A percentile compares a stretch with the other conserved stretches of the same genome.
Evolutionary conservation across 2,888 invertebrate species (phyloP).

Genomic region (Drosophila cyrtoloma): DNA sequence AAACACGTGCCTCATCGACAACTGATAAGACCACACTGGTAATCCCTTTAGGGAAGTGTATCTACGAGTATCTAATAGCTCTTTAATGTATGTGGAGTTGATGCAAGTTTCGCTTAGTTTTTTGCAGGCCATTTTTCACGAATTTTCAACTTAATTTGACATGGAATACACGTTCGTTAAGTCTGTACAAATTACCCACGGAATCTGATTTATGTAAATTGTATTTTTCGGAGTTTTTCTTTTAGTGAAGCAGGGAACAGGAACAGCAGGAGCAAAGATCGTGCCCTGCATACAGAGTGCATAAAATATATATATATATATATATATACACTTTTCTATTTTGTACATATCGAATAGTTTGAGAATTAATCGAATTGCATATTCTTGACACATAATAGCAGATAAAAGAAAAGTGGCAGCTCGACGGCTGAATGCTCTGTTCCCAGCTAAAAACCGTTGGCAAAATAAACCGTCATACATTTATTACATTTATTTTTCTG

Average conservation of each 20-base stretch:
- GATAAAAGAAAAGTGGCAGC: background rate
- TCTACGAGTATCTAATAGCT: background rate
- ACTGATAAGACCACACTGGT: constrained; percentile 23
- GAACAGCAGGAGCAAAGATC: background rate
- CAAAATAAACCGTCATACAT: background rate
- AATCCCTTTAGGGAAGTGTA: constrained; percentile 8
- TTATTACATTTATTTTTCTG: background rate
- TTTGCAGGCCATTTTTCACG: constrained; percentile 11
- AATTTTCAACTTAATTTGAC: constrained; percentile 3
- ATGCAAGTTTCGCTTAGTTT: constrained; percentile 13
- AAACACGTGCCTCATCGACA: constrained; percentile 21
- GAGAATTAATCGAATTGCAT: constrained; percentile 4
- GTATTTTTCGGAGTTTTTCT: constrained; percentile 5
- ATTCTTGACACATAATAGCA: constrained; percentile 7
- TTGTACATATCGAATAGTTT: background rate
- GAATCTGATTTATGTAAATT: constrained; percentile 46
- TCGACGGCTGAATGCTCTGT: background rate
- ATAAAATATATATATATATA: background rate
- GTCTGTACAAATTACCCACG: constrained; percentile 2
- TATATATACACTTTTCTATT: background rate
- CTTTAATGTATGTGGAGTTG: background rate
- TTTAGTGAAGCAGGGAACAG: background rate
- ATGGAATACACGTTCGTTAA: constrained; percentile 4
- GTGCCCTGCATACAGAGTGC: background rate
- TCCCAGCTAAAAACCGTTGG: background rate